Percentiles rank a stretch among this genome's conserved stretches.
Conservation (phyloP, 2,797 vertebrate genomes). For the Poecilia wingei region DNA sequence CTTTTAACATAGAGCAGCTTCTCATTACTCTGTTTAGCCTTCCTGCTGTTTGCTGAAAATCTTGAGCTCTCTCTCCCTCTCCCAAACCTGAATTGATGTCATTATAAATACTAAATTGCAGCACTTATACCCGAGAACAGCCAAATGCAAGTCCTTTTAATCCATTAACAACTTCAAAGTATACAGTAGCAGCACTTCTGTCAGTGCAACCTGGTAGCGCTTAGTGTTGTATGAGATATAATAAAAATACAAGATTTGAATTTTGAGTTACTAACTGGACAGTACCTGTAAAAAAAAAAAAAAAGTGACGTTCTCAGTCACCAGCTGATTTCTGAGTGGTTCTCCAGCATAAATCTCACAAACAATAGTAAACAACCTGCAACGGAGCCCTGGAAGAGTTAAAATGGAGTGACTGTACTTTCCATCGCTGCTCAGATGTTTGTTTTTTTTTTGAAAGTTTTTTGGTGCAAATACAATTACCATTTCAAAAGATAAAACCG, state of each 20-base stretch:
- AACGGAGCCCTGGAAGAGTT: neutral
- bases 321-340: neutral
- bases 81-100: neutral
- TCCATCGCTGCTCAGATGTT: neutral
- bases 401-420: neutral
- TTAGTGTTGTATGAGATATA: neutral
- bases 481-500: constrained; percentile 27
- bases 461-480: neutral
- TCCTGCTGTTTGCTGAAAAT: neutral
- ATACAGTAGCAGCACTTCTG: neutral
- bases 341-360: neutral
- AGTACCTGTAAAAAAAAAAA: neutral
- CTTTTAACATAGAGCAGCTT: neutral
- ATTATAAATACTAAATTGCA: neutral
- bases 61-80: neutral
- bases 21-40: neutral
- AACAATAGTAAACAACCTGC: neutral
- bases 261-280: neutral
- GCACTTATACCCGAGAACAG: neutral
- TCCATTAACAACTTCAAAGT: neutral
- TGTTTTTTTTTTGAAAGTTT: too few species aligned
- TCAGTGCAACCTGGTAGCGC: neutral
- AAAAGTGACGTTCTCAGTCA: neutral
- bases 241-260: neutral
- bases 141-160: neutral